These are phyloP conservation scores for Chesias legatella DNA, from an alignment of 2,888 invertebrate genomes.

Conservation along the genomic window DNA sequence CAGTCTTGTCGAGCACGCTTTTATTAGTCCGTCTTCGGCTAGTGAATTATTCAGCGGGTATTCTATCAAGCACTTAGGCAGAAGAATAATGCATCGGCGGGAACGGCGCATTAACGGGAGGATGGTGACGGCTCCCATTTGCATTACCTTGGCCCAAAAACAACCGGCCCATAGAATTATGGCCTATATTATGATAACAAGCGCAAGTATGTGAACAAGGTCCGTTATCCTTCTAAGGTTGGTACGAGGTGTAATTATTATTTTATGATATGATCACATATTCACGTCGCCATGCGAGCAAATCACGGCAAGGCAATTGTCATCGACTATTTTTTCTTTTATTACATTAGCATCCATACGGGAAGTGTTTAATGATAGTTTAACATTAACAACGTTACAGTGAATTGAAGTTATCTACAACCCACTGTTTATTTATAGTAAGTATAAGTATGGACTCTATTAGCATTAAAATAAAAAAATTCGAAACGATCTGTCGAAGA, in stretches of 20 bases:
- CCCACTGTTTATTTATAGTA: too few species aligned
- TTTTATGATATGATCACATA: slow-evolving; percentile 13
- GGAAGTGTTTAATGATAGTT: background rate
- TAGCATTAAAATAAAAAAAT: too few species aligned
- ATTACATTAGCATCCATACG: slow-evolving; percentile 3
- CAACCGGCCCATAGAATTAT: slow-evolving; percentile 26
- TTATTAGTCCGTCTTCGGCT: slow-evolving; percentile 62
- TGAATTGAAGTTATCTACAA: too few species aligned
- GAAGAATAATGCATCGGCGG: slow-evolving; percentile 65
- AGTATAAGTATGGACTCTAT: too few species aligned
- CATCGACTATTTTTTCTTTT: slow-evolving; percentile 7
- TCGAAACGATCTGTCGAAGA: too few species aligned
- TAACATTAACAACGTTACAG: too few species aligned
- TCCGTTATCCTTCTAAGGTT: slow-evolving; percentile 13
- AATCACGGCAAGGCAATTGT: slow-evolving; percentile 20
- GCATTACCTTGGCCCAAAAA: slow-evolving; percentile 52
- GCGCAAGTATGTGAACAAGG: slow-evolving; percentile 5
- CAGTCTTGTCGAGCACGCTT: slow-evolving; percentile 64
- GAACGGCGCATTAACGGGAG: slow-evolving; percentile 46
- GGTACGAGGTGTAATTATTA: slow-evolving; percentile 22
- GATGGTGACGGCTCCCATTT: slow-evolving; percentile 40
- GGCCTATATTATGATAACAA: slow-evolving; percentile 32
- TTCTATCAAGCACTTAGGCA: slow-evolving; percentile 68
- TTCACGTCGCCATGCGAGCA: slow-evolving; percentile 11
- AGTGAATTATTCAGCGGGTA: slow-evolving; percentile 69